These are phyloP conservation scores for Epistrophe eligans DNA, from an alignment of 2,888 invertebrate species.

Conservation along the genomic window DNA sequence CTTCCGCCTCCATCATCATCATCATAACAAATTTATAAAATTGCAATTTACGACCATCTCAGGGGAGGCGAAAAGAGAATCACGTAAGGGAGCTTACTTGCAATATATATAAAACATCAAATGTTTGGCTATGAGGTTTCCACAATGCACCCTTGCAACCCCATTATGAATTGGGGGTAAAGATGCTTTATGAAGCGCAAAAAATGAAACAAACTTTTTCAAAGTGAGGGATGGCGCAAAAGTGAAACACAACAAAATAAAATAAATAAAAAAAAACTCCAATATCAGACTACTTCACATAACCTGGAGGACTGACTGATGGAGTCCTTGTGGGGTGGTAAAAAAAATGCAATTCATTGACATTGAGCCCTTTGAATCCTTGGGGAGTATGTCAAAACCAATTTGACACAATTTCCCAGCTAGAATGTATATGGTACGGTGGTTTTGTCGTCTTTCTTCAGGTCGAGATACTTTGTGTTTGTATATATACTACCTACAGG, in stretches of 20 bases:
- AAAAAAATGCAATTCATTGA: slow-evolving; percentile 68
- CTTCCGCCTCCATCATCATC: slow-evolving; percentile 47
- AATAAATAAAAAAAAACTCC: slow-evolving; percentile 11
- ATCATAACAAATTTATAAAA: slow-evolving; percentile 76
- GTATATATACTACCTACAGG: neutral
- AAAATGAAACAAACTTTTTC: slow-evolving; percentile 58
- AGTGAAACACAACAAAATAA: slow-evolving; percentile 6
- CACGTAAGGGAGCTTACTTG: slow-evolving; percentile 45
- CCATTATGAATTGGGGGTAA: slow-evolving; percentile 17
- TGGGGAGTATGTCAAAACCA: slow-evolving; percentile 75
- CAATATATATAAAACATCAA: slow-evolving; percentile 36
- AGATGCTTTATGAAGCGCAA: slow-evolving; percentile 62
- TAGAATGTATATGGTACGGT: slow-evolving; percentile 58
- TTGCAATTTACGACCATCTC: slow-evolving; percentile 71
- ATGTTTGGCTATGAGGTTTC: slow-evolving; percentile 12
- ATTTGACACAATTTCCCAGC: slow-evolving; percentile 74
- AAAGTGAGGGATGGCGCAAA: neutral
- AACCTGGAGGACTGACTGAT: slow-evolving; percentile 34
- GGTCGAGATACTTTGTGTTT: slow-evolving; percentile 44
- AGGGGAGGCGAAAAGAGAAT: slow-evolving; percentile 44
- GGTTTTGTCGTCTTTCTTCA: slow-evolving; percentile 45
- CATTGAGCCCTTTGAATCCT: slow-evolving; percentile 71
- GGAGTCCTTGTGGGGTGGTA: slow-evolving; percentile 32
- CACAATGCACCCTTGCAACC: slow-evolving; percentile 59
- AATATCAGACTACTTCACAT: slow-evolving; percentile 48